These are phyloP conservation scores for Psammodynastes pulverulentus DNA, from an alignment of 2,113 vertebrate genomes.

Conservation along the genomic window DNA sequence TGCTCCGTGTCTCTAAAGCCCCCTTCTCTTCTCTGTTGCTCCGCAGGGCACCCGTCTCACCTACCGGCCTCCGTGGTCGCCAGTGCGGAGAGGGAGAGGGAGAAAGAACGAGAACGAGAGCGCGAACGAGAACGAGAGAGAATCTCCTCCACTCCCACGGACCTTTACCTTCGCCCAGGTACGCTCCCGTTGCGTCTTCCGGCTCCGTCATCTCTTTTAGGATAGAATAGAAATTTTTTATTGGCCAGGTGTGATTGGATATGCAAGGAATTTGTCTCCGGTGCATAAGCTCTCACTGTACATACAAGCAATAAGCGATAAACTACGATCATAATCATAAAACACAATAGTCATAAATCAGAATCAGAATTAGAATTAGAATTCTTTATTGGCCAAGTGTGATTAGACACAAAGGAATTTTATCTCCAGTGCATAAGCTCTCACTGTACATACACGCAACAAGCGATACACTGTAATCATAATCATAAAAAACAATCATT, in stretches of 20 bases:
- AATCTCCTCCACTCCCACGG: conserved; percentile 64
- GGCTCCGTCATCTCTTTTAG: too few relatives aligned
- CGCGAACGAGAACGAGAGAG: conserved; percentile 64
- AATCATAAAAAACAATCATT: too few relatives aligned
- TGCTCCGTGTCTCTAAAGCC: not conserved
- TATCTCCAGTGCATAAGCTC: too few relatives aligned
- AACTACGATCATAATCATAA: too few relatives aligned
- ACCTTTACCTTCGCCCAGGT: conserved; percentile 77
- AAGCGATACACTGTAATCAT: too few relatives aligned
- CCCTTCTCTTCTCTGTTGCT: not conserved
- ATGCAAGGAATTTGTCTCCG: not conserved
- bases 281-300: not conserved
- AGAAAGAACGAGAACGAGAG: conserved; percentile 70
- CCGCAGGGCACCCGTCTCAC: conserved; percentile 84
- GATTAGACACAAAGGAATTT: too few relatives aligned
- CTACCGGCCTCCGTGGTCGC: conserved; percentile 78
- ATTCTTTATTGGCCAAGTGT: too few relatives aligned
- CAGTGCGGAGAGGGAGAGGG: conserved; percentile 75
- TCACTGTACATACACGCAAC: too few relatives aligned
- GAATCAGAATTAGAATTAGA: too few relatives aligned
- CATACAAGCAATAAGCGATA: too few relatives aligned
- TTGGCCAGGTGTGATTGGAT: not conserved
- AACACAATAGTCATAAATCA: too few relatives aligned
- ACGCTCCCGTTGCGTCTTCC: not conserved
- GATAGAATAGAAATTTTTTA: not conserved